Evolutionary conservation across 2,113 vertebrate genomes (phyloP).

Genomic region (Poicephalus gulielmi): DNA sequence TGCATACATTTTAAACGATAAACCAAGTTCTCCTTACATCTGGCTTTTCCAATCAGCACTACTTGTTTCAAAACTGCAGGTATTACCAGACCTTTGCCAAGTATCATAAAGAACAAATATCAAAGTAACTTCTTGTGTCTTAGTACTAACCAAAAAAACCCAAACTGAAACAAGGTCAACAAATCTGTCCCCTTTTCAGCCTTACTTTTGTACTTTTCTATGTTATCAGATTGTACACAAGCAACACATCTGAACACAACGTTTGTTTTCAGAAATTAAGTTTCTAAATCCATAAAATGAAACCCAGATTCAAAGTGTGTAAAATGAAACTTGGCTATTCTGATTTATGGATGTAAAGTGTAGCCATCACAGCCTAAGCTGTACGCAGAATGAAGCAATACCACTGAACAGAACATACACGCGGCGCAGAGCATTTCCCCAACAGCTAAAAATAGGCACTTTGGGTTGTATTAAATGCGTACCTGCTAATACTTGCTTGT

Average conservation of each 20-base stretch:
- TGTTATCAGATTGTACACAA: not conserved
- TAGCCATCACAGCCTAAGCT: not conserved
- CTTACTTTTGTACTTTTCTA: not conserved
- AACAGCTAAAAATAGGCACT: not conserved
- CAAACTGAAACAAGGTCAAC: constrained; percentile 12
- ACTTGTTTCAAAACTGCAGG: not conserved
- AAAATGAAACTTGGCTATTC: not conserved
- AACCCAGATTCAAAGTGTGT: not conserved
- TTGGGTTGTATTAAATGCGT: not conserved
- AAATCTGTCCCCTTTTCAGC: not conserved
- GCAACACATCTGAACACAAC: not conserved
- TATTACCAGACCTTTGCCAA: not conserved
- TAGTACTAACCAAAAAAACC: not conserved
- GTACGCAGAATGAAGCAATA: not conserved
- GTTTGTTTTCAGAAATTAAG: not conserved
- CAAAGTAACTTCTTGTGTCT: not conserved
- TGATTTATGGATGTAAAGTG: not conserved
- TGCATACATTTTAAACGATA: not conserved
- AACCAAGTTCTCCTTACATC: not conserved
- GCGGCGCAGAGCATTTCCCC: not conserved
- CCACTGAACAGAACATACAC: not conserved
- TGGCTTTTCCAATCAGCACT: not conserved
- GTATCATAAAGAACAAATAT: not conserved
- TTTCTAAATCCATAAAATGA: not conserved
- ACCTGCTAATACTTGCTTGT: not conserved